Conservation (phyloP, 2,797 vertebrate species). For the Tenualosa thibaudeaui region DNA sequence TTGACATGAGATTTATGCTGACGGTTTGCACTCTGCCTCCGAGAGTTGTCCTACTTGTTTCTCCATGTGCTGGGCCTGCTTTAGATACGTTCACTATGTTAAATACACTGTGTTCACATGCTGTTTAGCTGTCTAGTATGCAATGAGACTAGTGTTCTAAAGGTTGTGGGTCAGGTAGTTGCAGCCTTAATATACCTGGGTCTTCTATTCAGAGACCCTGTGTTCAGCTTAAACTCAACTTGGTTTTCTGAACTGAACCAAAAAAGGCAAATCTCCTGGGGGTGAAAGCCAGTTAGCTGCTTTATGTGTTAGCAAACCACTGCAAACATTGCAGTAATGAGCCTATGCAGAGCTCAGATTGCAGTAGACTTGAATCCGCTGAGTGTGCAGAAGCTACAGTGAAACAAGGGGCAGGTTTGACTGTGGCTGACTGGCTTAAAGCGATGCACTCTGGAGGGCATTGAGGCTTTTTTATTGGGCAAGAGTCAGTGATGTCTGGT, state of each 20-base stretch:
- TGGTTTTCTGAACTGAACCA: background rate
- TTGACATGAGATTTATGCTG: constrained; percentile 11
- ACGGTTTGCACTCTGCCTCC: background rate
- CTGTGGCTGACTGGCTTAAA: too few species aligned
- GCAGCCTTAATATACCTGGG: background rate
- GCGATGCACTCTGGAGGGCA: too few species aligned
- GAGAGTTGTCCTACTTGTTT: background rate
- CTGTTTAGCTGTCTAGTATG: background rate
- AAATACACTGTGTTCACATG: background rate
- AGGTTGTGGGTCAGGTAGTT: background rate
- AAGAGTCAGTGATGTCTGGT: too few species aligned
- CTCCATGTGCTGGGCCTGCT: background rate
- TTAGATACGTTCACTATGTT: background rate
- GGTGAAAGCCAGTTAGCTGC: background rate
- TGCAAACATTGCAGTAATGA: background rate
- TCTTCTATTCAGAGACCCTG: background rate
- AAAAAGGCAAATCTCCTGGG: background rate
- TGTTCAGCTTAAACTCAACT: too few species aligned
- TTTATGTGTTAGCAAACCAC: background rate
- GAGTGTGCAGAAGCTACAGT: background rate
- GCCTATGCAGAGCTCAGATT: background rate
- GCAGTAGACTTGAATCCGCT: background rate
- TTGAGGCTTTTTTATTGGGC: too few species aligned
- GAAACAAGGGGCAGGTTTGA: background rate
- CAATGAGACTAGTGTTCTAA: background rate